Evolutionary conservation across 2,797 vertebrate genomes (phyloP).

Genomic region (Microctenopoma lineatum): DNA sequence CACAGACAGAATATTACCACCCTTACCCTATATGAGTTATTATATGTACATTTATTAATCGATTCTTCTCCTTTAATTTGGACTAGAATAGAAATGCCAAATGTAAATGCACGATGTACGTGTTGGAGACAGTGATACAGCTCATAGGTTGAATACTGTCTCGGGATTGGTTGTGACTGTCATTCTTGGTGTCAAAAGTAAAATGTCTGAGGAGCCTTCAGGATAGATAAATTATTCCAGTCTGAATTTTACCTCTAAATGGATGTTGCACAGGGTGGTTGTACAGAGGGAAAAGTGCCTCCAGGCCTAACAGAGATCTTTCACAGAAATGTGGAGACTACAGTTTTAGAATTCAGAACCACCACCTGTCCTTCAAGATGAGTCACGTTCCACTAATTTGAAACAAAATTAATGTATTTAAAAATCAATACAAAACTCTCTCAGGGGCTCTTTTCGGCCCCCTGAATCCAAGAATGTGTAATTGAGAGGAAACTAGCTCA

Average conservation of each 20-base stretch:
- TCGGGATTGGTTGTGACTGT: slow-evolving; percentile 24
- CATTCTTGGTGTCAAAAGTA: slow-evolving; percentile 31
- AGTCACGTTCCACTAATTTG: slow-evolving; percentile 46
- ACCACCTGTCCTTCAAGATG: slow-evolving; percentile 40
- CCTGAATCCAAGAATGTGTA: slow-evolving; percentile 58
- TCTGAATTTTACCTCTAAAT: slow-evolving; percentile 25
- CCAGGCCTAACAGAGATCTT: slow-evolving; percentile 25
- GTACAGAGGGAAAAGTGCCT: slow-evolving; percentile 27
- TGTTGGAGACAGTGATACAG: slow-evolving; percentile 27
- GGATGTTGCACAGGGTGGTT: slow-evolving; percentile 18
- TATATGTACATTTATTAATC: not conserved
- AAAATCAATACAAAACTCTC: slow-evolving; percentile 66
- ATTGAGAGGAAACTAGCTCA: slow-evolving; percentile 37
- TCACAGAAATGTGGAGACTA: slow-evolving; percentile 30
- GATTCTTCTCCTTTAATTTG: not conserved
- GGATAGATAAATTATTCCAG: slow-evolving; percentile 31
- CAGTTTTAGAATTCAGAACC: slow-evolving; percentile 52
- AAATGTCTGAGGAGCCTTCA: slow-evolving; percentile 28
- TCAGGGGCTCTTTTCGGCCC: slow-evolving; percentile 40
- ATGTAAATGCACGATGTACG: slow-evolving; percentile 5
- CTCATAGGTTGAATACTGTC: slow-evolving; percentile 13
- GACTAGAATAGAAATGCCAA: slow-evolving; percentile 4
- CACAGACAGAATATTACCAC: not conserved
- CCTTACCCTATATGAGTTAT: not conserved
- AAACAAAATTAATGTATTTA: slow-evolving; percentile 66